phyloP scores from a whole-genome alignment of 2,888 invertebrate species.

The Tinea pellionella region DNA sequence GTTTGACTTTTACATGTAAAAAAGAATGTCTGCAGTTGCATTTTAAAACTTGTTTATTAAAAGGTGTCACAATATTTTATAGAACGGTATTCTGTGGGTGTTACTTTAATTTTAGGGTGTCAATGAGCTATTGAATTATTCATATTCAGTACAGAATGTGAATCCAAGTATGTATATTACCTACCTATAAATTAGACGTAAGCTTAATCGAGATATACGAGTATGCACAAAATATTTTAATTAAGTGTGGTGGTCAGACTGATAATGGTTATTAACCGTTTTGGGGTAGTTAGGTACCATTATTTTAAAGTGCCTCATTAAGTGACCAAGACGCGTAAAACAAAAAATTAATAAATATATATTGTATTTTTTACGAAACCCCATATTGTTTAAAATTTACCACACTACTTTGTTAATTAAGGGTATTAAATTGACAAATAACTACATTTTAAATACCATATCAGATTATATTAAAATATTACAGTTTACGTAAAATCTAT shows the following conservation, averaged over 20 bases:
- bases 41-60: conserved; percentile 10
- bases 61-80: conserved; percentile 10
- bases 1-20: not conserved
- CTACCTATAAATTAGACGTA: too few relatives aligned
- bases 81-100: conserved; percentile 8
- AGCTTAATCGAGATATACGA: too few relatives aligned
- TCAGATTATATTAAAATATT: too few relatives aligned
- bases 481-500: not conserved
- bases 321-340: too few relatives aligned
- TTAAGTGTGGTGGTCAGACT: too few relatives aligned
- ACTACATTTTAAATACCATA: too few relatives aligned
- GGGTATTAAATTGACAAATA: not conserved
- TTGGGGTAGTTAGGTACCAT: too few relatives aligned
- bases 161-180: not conserved
- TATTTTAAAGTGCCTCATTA: too few relatives aligned
- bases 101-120: conserved; percentile 1
- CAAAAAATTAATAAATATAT: too few relatives aligned
- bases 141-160: not conserved
- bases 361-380: too few relatives aligned
- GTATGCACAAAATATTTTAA: too few relatives aligned
- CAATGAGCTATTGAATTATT: not conserved
- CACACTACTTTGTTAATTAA: not conserved
- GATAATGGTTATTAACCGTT: too few relatives aligned
- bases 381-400: not conserved
- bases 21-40: conserved; percentile 1